phyloP scores from a whole-genome alignment of 2,888 invertebrate genomes.

The Megalurothrips usitatus region DNA sequence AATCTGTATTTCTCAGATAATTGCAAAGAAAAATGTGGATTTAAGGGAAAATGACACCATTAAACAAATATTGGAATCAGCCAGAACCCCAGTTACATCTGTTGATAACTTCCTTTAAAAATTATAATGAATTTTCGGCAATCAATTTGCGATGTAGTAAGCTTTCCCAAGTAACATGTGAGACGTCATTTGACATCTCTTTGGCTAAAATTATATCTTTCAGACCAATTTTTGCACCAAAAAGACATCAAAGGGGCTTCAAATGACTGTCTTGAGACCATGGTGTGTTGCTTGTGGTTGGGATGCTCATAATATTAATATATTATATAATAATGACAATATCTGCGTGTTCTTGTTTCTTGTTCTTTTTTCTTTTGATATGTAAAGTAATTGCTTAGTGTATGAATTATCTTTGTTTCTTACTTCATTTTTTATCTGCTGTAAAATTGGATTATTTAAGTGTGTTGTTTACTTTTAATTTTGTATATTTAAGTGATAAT shows the following conservation, averaged over 20 bases:
- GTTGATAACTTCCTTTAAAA: not conserved
- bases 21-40: not conserved
- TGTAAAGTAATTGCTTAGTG: not conserved
- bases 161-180: too few species aligned
- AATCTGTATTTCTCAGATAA: not conserved
- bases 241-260: too few species aligned
- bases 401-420: not conserved
- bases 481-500: not conserved
- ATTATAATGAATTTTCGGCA: not conserved
- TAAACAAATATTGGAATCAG: not conserved
- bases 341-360: not conserved
- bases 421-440: not conserved
- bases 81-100: not conserved
- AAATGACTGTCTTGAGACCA: not conserved
- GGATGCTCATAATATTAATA: not conserved
- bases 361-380: not conserved
- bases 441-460: not conserved
- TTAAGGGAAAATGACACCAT: not conserved
- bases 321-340: not conserved
- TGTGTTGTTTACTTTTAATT: not conserved
- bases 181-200: too few species aligned
- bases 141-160: not conserved
- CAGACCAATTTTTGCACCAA: too few species aligned
- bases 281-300: not conserved
- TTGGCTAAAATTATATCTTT: too few species aligned